phyloP scores from a whole-genome alignment of 2,888 invertebrate species.

The Lycia hirtaria region DNA sequence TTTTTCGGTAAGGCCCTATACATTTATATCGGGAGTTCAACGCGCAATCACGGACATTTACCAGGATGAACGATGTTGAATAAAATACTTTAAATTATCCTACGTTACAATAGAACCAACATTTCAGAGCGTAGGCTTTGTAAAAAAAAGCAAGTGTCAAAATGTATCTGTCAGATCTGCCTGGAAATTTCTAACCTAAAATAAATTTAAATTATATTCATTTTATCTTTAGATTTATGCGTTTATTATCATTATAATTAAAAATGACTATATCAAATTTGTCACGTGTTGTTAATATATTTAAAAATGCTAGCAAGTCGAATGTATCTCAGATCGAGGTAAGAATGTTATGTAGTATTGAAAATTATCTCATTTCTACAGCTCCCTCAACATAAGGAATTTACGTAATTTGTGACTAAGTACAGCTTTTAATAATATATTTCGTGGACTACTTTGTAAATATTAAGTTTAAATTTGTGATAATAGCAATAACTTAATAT shows the following conservation, averaged over 20 bases:
- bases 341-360: constrained; percentile 21
- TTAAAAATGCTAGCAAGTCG: constrained; percentile 58
- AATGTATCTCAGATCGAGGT: constrained; percentile 65
- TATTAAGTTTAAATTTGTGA: too few relatives aligned
- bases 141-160: too few relatives aligned
- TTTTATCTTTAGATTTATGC: constrained; percentile 45
- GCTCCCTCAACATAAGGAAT: background rate
- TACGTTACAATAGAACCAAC: too few relatives aligned
- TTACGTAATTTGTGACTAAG: constrained; percentile 12
- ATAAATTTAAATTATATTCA: background rate
- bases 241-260: constrained; percentile 48
- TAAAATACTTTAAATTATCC: too few relatives aligned
- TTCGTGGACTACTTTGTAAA: too few relatives aligned
- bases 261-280: constrained; percentile 73
- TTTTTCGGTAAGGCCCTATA: too few relatives aligned
- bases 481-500: too few relatives aligned
- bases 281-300: constrained; percentile 57
- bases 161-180: too few relatives aligned
- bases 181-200: constrained; percentile 34
- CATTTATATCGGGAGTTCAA: too few relatives aligned
- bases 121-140: too few relatives aligned
- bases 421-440: background rate
- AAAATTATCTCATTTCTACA: background rate
- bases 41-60: too few relatives aligned
- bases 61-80: too few relatives aligned